phyloP scores from a whole-genome alignment of 2,797 vertebrate genomes.

The Acrossocheilus fasciatus region DNA sequence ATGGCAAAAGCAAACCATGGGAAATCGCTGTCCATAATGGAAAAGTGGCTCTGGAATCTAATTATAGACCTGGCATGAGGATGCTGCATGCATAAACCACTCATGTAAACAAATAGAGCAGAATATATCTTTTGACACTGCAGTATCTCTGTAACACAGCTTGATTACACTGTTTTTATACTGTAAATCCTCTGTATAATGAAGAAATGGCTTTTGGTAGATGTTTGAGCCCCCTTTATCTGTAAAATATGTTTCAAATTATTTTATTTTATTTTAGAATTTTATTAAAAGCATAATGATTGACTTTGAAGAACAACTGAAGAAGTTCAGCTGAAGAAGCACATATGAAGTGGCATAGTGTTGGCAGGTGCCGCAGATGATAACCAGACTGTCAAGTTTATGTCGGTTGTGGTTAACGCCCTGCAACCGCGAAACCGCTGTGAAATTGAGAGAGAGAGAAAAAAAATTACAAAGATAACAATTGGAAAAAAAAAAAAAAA shows the following conservation, averaged over 20 bases:
- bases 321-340: background rate
- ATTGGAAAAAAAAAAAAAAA: background rate
- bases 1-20: background rate
- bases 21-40: conserved; percentile 13
- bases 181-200: background rate
- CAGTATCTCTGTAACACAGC: background rate
- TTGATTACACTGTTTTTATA: background rate
- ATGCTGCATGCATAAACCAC: conserved; percentile 19
- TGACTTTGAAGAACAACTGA: background rate
- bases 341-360: background rate
- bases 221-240: background rate
- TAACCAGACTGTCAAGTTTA: conserved; percentile 33
- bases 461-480: background rate
- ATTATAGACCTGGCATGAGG: conserved; percentile 13
- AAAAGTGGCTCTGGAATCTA: conserved; percentile 22
- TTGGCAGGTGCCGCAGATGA: background rate
- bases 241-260: background rate
- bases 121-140: background rate
- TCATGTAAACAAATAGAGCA: conserved; percentile 4
- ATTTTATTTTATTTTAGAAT: background rate
- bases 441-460: background rate
- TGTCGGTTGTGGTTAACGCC: conserved; percentile 17
- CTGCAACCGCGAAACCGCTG: background rate
- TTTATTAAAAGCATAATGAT: background rate
- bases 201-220: background rate